Base-by-base conservation (phyloP, 2,113 vertebrate genomes). In the Mus pahari region DNA sequence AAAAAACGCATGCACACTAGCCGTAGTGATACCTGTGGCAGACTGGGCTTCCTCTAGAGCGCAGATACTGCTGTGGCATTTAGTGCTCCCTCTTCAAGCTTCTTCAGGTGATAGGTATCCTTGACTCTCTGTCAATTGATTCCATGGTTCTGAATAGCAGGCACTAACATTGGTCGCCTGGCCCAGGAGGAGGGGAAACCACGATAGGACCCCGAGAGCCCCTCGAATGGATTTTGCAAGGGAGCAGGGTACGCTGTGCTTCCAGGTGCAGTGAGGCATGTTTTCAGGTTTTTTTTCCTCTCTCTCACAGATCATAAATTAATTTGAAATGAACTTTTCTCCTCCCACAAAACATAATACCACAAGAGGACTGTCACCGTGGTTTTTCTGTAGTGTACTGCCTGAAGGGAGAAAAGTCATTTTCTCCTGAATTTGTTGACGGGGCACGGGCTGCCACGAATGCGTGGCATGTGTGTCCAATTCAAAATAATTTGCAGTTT, bases 401-500 rank as follows among this genome's bases (percentile, higher is more conserved):
- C 81, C 89, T 36, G 81, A 95, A 73, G 92, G 74, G 79, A 62
- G 60, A 39, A 89, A 97, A 96, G 60, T 97, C 82, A 97, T 97
- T 97, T 98, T 97, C 97, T 94, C 82, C 50, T 89, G 89, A 84
- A 83, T 98, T 97, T 97, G 95, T 97, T 97, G 96, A 95, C 33
- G n/a, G 94, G 42, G 90, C 96, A 91, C 0, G 66, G 68, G 53
- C 77, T 91, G 92, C 86, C 86, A 92, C 20, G 91, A 96, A 94
- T 94, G 97, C 31, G 20, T 97, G 86, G 91, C 81, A 36, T 96
- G 96, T 97, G 97, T 97, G 96, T 97, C 97, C 90, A 96, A 97
- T 98, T 97, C 96, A 96, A 96, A 98, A 96, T 98, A 97, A 97
- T 98, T 95, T 96, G 1, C 92, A 95, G 96, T 89, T 84, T 91